These are phyloP conservation scores for Clupea harengus DNA, from an alignment of 2,113 vertebrate genomes.

Conservation along the genomic window DNA sequence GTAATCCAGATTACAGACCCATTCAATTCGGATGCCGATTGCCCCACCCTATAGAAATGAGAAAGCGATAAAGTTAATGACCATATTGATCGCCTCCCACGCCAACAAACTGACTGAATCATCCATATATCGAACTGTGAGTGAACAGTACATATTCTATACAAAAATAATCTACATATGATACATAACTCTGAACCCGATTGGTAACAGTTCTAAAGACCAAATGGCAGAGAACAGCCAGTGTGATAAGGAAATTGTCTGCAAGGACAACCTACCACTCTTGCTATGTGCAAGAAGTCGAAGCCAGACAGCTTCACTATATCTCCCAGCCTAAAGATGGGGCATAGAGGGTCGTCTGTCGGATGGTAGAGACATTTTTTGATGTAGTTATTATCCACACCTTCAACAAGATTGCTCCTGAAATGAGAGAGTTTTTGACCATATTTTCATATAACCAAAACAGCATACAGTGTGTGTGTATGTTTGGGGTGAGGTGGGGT, in stretches of 20 bases:
- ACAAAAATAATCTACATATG: no score
- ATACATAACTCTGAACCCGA: no score
- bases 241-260: background rate
- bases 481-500: background rate
- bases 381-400: slow-evolving; percentile 70
- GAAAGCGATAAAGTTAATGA: background rate
- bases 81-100: background rate
- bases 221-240: background rate
- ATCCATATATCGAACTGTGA: background rate
- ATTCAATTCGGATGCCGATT: slow-evolving; percentile 87
- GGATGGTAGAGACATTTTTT: slow-evolving; percentile 77
- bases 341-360: slow-evolving; percentile 74
- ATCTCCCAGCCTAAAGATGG: slow-evolving; percentile 86
- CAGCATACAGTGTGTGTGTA: background rate
- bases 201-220: background rate
- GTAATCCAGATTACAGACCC: slow-evolving; percentile 90
- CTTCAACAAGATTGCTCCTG: slow-evolving; percentile 90
- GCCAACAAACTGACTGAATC: background rate
- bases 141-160: background rate
- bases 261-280: slow-evolving; percentile 68
- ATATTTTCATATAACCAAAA: background rate
- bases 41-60: slow-evolving; percentile 79
- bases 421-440: slow-evolving; percentile 32
- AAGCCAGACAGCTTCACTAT: slow-evolving; percentile 81
- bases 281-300: slow-evolving; percentile 77